phyloP scores from a whole-genome alignment of 1,140 invertebrate species.

The Oryctes rhinoceros region DNA sequence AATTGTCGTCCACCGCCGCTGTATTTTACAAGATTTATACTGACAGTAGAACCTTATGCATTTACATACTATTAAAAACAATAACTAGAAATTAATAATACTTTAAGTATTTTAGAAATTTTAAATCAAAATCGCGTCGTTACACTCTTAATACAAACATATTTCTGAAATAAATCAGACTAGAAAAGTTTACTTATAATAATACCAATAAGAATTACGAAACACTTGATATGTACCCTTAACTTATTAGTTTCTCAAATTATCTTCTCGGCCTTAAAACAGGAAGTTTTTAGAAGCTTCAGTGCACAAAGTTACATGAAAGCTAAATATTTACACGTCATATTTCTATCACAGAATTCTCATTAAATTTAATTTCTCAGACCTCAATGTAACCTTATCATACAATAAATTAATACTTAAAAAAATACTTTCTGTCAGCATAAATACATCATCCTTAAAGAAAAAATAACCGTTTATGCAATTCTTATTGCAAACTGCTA shows the following conservation, averaged over 20 bases:
- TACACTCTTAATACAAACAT: background rate
- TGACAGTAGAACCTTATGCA: background rate
- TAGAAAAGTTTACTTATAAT: too few species aligned
- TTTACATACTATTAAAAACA: background rate
- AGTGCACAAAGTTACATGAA: background rate
- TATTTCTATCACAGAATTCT: conserved; percentile 6
- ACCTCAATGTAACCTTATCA: background rate
- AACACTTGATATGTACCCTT: background rate
- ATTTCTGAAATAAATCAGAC: too few species aligned
- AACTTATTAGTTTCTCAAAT: background rate
- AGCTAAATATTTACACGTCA: background rate
- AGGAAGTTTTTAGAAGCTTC: background rate
- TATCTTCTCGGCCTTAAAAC: background rate
- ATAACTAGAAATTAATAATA: background rate
- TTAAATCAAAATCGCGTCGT: too few species aligned
- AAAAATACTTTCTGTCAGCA: background rate
- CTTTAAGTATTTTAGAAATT: too few species aligned
- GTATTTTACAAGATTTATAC: background rate
- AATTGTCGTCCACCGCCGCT: too few species aligned
- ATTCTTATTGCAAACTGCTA: conserved; percentile 10
- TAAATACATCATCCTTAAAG: background rate
- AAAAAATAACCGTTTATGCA: background rate
- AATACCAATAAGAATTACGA: too few species aligned
- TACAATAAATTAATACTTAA: background rate
- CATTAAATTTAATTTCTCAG: background rate